Evolutionary conservation across 2,888 invertebrate species (phyloP), one percentile per base, ranked within the genome.

Genomic region (Tuta absoluta): DNA sequence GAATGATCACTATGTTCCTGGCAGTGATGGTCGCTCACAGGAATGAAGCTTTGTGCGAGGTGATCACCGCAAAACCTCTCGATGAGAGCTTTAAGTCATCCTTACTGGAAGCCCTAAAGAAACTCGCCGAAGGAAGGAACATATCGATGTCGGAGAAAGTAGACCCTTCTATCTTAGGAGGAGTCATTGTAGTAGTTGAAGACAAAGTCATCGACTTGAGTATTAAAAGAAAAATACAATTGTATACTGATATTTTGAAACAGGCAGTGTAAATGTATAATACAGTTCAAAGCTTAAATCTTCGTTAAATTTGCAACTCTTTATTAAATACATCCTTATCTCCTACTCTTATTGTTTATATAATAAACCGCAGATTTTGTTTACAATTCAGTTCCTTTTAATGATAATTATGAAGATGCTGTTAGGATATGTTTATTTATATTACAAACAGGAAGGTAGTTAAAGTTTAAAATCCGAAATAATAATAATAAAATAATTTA

Each of bases 151-250:
- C 81, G 1, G 89, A 90, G 69, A 87, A 78, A 75, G 79, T 89
- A 0, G 81, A 87, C 61, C 68, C 80, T 0, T 77, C 79, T 1
- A 80, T 87, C 3, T 82, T 90, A 10, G 90, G 90, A 5, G 90
- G 89, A 0, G 80, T 89, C 74, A 79, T 89, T 23, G 82, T 90
- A 0, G 87, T 87, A 10, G 72, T 90, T 28, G 89, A 89, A 70
- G 87, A 89, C 62, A 88, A 87, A 68, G 86, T 87, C 61, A 82
- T 90, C 28, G 89, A 89, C 68, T 76, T 90, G 79, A 87, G 87
- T 65, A 85, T 89, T 62, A 72, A 79, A 0, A 81, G 75, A 48
- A 87, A 83, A 73, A 75, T 89, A 21, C 79, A 82, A 71, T 78
- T 82, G 77, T 90, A 89, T 66, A 83, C 85, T 1, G 83, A 85